These are phyloP conservation scores for Osmerus eperlanus DNA, from an alignment of 2,113 vertebrate species.

Conservation along the genomic window DNA sequence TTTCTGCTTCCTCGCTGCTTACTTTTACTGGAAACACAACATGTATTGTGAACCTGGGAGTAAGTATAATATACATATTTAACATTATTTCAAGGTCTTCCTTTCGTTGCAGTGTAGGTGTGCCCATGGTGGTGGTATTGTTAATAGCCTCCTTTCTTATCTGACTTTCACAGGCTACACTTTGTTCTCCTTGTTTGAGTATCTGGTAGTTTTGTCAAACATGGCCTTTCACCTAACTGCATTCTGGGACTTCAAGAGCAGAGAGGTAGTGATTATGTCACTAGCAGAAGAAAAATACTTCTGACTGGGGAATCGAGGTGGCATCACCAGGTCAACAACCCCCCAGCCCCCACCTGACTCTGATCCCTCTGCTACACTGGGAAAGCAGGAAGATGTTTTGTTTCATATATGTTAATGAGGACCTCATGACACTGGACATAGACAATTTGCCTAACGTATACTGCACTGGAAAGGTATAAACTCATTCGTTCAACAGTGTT, in stretches of 20 bases:
- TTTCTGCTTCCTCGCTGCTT: constrained; percentile 74
- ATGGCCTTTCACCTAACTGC: constrained; percentile 98
- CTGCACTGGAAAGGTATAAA: background rate
- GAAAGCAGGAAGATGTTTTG: background rate
- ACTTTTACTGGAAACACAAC: constrained; percentile 89
- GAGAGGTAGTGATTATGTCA: constrained; percentile 83
- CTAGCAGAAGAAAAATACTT: constrained; percentile 84
- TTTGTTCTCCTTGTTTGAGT: constrained; percentile 90
- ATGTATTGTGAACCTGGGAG: constrained; percentile 91
- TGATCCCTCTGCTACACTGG: background rate
- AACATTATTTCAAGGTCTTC: background rate
- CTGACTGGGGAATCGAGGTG: constrained; percentile 53
- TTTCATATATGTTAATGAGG: constrained; percentile 9
- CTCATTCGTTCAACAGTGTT: background rate
- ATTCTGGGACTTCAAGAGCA: constrained; percentile 90
- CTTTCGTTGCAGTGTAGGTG: background rate
- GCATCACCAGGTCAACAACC: background rate
- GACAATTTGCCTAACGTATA: background rate
- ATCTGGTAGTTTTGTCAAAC: constrained; percentile 91
- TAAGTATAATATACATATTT: constrained; percentile 63
- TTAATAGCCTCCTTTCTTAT: background rate
- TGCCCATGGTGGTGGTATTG: background rate
- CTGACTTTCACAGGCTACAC: constrained; percentile 79
- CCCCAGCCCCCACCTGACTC: background rate
- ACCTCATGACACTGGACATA: background rate